Evolutionary conservation across 2,888 invertebrate genomes (phyloP).

Genomic region (Clitarchus hookeri): DNA sequence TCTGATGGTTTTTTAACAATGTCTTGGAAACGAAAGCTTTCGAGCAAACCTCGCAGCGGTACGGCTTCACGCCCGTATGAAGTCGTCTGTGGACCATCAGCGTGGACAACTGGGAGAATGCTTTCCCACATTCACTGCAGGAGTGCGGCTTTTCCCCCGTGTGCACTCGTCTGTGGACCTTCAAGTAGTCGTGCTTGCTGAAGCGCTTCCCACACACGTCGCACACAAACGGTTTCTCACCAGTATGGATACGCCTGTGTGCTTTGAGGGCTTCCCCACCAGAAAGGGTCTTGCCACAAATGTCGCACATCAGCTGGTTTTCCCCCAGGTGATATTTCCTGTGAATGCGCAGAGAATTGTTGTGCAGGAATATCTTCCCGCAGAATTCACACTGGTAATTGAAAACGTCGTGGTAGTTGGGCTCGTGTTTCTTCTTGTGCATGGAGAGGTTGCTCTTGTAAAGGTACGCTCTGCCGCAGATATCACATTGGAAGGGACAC

Average conservation of each 20-base stretch:
- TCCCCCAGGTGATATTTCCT: conserved; percentile 52
- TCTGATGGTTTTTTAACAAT: conserved; percentile 35
- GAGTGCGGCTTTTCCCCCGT: conserved; percentile 46
- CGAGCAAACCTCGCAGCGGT: conserved; percentile 49
- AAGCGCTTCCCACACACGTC: conserved; percentile 50
- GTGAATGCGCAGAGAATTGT: conserved; percentile 46
- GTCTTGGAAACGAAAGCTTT: conserved; percentile 43
- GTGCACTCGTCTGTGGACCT: conserved; percentile 50
- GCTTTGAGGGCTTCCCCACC: conserved; percentile 36
- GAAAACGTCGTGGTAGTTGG: conserved; percentile 37
- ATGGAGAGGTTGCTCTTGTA: conserved; percentile 51
- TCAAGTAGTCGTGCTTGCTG: conserved; percentile 47
- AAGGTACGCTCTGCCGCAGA: conserved; percentile 49
- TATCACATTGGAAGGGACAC: conserved; percentile 48
- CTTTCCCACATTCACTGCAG: conserved; percentile 51
- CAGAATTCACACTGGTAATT: conserved; percentile 48
- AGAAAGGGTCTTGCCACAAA: conserved; percentile 51
- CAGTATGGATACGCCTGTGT: conserved; percentile 37
- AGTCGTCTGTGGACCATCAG: conserved; percentile 53
- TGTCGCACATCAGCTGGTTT: conserved; percentile 53
- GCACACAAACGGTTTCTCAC: conserved; percentile 40
- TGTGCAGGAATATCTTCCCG: conserved; percentile 45
- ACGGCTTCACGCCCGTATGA: conserved; percentile 49
- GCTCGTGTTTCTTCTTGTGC: conserved; percentile 48
- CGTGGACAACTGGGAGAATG: conserved; percentile 53